These are phyloP conservation scores for Metopia argyrocephala DNA, from an alignment of 2,888 invertebrate genomes.

Conservation along the genomic window DNA sequence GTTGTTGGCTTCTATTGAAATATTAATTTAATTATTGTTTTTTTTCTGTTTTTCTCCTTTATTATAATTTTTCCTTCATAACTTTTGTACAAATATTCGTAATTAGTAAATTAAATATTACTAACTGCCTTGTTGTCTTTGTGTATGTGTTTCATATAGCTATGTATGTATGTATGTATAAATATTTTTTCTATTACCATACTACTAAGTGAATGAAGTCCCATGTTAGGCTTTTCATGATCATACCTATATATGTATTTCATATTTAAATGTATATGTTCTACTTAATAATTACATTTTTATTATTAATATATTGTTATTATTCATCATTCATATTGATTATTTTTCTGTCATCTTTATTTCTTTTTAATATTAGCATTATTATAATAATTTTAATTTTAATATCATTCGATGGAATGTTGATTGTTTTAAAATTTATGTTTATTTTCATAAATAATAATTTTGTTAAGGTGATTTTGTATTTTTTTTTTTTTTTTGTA, in stretches of 20 bases:
- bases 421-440: constrained; percentile 63
- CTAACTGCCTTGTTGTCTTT: background rate
- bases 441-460: constrained; percentile 9
- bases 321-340: background rate
- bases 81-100: constrained; percentile 51
- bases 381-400: background rate
- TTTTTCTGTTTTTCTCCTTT: constrained; percentile 24
- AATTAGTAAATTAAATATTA: too few species aligned
- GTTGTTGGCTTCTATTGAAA: too few species aligned
- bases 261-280: too few species aligned
- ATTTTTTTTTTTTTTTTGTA: background rate
- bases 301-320: constrained; percentile 9
- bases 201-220: too few species aligned
- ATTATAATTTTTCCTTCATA: background rate
- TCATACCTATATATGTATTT: too few species aligned
- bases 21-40: too few species aligned
- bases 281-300: too few species aligned
- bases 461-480: constrained; percentile 6
- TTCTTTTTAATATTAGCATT: constrained; percentile 39
- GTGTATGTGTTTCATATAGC: background rate
- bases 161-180: background rate
- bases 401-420: constrained; percentile 66
- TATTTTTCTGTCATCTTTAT: background rate
- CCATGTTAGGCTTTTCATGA: too few species aligned
- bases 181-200: too few species aligned